These are phyloP conservation scores for Heteromyza rotundicornis DNA, from an alignment of 2,888 invertebrate species.

Conservation along the genomic window DNA sequence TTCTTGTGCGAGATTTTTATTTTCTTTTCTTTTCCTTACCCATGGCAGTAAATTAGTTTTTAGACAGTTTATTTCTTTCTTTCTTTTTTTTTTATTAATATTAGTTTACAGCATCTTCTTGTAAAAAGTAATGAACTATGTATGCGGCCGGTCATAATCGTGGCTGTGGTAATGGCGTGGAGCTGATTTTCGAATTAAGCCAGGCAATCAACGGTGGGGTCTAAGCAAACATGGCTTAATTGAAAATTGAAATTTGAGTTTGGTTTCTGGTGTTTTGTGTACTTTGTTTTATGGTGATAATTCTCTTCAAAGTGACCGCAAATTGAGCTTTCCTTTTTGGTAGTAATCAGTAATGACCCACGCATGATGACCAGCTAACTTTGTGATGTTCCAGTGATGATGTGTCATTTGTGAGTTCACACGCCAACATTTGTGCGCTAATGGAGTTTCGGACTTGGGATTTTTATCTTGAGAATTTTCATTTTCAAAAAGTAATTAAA, in stretches of 20 bases:
- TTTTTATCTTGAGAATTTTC: too few species aligned
- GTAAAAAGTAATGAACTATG: neutral
- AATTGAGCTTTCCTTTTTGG: constrained; percentile 4
- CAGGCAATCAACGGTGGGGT: neutral
- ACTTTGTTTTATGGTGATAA: neutral
- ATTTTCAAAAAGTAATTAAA: too few species aligned
- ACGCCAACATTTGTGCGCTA: neutral
- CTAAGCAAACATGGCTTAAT: constrained; percentile 3
- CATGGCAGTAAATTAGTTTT: constrained; percentile 3
- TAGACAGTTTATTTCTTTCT: neutral
- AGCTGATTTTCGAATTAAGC: neutral
- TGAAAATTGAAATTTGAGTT: neutral
- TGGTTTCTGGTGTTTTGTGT: neutral
- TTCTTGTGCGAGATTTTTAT: constrained; percentile 33
- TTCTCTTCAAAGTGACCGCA: neutral
- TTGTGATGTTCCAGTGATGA: neutral
- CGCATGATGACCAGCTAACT: neutral
- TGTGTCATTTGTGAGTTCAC: neutral
- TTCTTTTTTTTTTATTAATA: neutral
- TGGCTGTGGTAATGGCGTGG: neutral
- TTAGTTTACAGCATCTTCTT: neutral
- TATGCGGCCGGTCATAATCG: too few species aligned
- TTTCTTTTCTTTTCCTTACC: constrained; percentile 18
- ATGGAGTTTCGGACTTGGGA: neutral
- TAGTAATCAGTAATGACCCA: too few species aligned